Evolutionary conservation across 1,140 invertebrate species (phyloP).

Genomic region (Sipha flava): DNA sequence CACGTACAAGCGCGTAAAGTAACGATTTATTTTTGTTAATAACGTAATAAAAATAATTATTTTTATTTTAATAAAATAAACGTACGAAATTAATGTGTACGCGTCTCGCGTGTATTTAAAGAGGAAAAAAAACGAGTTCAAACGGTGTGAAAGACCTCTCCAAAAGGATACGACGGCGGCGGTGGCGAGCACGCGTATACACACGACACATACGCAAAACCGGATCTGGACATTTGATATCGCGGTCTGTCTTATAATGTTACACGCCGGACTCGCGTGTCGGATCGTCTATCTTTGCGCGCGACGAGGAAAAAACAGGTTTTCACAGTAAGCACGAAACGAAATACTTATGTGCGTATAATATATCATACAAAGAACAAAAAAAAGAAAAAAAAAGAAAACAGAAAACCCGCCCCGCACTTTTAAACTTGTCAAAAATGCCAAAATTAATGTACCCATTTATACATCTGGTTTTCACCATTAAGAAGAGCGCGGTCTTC

Average conservation of each 20-base stretch:
- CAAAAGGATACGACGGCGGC: background rate
- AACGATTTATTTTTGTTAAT: background rate
- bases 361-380: background rate
- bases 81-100: background rate
- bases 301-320: background rate
- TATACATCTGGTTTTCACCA: background rate
- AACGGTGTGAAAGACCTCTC: slow-evolving; percentile 14
- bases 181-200: background rate
- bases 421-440: slow-evolving; percentile 14
- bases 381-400: background rate
- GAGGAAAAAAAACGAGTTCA: background rate
- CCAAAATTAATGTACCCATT: slow-evolving; percentile 9
- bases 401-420: background rate
- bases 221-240: slow-evolving; percentile 25
- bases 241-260: background rate
- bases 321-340: background rate
- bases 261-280: background rate
- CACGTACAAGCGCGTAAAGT: no score
- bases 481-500: background rate
- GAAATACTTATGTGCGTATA: background rate
- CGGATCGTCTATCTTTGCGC: slow-evolving; percentile 3
- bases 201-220: background rate
- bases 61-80: background rate
- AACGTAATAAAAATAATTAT: background rate
- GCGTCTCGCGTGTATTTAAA: background rate